Conservation (phyloP, 2,888 invertebrate species). For the Nymphalis urticae region DNA sequence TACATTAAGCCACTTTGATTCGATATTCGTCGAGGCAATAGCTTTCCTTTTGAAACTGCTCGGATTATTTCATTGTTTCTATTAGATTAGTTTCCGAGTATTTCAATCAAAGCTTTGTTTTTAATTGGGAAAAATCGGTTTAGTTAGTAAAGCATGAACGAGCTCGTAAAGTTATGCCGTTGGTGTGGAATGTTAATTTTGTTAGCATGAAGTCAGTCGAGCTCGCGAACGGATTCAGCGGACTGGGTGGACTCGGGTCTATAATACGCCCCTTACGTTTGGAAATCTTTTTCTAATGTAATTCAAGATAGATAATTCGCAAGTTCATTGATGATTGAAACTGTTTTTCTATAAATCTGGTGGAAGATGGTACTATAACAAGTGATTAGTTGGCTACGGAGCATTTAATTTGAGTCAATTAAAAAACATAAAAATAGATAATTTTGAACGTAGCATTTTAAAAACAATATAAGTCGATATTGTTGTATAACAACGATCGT, state of each 20-base stretch:
- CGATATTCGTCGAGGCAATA: conserved; percentile 22
- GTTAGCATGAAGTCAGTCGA: conserved; percentile 7
- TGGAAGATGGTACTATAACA: too few relatives aligned
- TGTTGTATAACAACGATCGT: too few relatives aligned
- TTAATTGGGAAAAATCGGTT: conserved; percentile 25
- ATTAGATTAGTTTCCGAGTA: conserved; percentile 23
- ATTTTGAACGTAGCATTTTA: too few relatives aligned
- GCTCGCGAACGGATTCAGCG: background rate
- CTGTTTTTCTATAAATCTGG: too few relatives aligned
- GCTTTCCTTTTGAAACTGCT: conserved; percentile 16
- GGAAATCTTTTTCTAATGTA: background rate
- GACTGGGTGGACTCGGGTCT: too few relatives aligned
- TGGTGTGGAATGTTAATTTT: conserved; percentile 27
- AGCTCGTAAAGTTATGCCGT: conserved; percentile 4
- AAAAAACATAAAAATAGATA: too few relatives aligned
- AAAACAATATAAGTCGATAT: too few relatives aligned
- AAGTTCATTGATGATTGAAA: background rate
- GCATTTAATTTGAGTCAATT: too few relatives aligned
- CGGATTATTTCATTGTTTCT: conserved; percentile 25
- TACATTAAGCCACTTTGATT: conserved; percentile 29
- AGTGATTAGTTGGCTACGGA: too few relatives aligned
- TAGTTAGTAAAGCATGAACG: conserved; percentile 15
- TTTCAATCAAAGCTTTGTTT: conserved; percentile 20
- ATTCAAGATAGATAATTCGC: background rate
- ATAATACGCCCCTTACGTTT: background rate